These are phyloP conservation scores for Hyposoter didymator DNA, from an alignment of 2,888 invertebrate species.

Conservation along the genomic window DNA sequence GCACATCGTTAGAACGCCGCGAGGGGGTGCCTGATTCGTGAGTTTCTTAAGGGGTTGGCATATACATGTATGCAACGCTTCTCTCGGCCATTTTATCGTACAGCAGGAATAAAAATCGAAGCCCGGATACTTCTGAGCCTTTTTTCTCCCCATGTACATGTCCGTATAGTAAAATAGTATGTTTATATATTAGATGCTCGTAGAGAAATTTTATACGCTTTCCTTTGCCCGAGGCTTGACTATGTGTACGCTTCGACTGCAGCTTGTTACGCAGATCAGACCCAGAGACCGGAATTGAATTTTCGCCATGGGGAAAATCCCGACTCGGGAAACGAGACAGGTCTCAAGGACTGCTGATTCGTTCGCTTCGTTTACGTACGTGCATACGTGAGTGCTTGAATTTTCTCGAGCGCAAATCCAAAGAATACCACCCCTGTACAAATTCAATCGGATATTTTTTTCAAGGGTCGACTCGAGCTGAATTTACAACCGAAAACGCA, in stretches of 20 bases:
- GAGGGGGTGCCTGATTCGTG: constrained; percentile 78
- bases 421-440: constrained; percentile 16
- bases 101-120: constrained; percentile 58
- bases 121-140: constrained; percentile 39
- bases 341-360: constrained; percentile 52
- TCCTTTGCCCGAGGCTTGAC: constrained; percentile 53
- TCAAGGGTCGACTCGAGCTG: background rate
- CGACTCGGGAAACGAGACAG: constrained; percentile 40
- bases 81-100: constrained; percentile 35
- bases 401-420: constrained; percentile 34
- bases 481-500: background rate
- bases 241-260: constrained; percentile 65
- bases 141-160: constrained; percentile 27
- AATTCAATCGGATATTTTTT: constrained; percentile 54
- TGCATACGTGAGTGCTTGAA: constrained; percentile 67
- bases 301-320: constrained; percentile 74
- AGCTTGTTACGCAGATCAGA: constrained; percentile 82
- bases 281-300: constrained; percentile 78
- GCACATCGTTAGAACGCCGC: constrained; percentile 82
- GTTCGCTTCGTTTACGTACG: constrained; percentile 68
- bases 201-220: constrained; percentile 47
- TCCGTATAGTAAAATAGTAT: background rate
- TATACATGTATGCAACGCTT: constrained; percentile 10
- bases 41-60: constrained; percentile 53
- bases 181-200: background rate